Evolutionary conservation across 2,888 invertebrate species (phyloP).

Genomic region (Mythimna impura): DNA sequence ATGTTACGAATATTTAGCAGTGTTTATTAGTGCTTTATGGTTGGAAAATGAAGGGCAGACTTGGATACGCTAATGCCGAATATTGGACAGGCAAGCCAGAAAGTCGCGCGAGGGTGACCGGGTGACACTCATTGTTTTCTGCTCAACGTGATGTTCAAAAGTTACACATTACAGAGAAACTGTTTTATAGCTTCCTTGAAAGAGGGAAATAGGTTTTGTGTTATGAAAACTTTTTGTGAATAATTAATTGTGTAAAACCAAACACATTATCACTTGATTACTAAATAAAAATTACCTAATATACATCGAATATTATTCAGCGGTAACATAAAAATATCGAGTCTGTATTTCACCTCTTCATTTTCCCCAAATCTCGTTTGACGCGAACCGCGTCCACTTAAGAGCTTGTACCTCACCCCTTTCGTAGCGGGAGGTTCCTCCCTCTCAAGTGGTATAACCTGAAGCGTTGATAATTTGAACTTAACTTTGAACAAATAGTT

Average conservation of each 20-base stretch:
- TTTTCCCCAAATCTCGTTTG: constrained; percentile 17
- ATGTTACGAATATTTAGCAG: constrained; percentile 65
- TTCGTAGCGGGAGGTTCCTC: constrained; percentile 8
- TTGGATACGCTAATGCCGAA: constrained; percentile 27
- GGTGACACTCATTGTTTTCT: constrained; percentile 20
- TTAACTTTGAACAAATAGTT: constrained; percentile 56
- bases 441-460: constrained; percentile 39
- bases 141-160: constrained; percentile 34
- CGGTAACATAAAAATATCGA: constrained; percentile 2
- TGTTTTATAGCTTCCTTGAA: constrained; percentile 15
- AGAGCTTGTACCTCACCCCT: constrained; percentile 30
- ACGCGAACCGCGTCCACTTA: constrained; percentile 27
- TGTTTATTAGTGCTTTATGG: constrained; percentile 55
- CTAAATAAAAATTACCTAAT: neutral
- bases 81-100: constrained; percentile 29
- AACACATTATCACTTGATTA: too few relatives aligned
- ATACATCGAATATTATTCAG: neutral
- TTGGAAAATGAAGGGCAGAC: constrained; percentile 21
- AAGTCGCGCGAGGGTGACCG: constrained; percentile 13
- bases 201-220: neutral
- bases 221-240: neutral
- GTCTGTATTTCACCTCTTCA: neutral
- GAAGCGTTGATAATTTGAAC: constrained; percentile 51
- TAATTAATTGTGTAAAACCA: constrained; percentile 5
- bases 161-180: constrained; percentile 22